A percentile compares a stretch with the other conserved stretches of the same genome.
Conservation (phyloP, 1,140 invertebrate genomes). For the Cotesia glomerata region DNA sequence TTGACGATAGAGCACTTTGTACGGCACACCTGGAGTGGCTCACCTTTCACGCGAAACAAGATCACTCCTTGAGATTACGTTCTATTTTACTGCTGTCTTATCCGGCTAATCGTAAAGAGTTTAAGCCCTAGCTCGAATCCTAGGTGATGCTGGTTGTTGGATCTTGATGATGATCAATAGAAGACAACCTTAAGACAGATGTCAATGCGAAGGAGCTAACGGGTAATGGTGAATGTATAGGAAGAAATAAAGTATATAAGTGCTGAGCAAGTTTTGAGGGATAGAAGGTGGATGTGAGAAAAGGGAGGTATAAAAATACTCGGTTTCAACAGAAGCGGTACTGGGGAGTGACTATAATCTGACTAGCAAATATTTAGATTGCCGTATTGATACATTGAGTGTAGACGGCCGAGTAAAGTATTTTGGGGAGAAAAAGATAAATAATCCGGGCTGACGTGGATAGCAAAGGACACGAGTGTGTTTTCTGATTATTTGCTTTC, state of each 20-base stretch:
- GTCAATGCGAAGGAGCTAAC: neutral
- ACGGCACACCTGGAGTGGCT: constrained; percentile 44
- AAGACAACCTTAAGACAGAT: constrained; percentile 24
- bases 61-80: constrained; percentile 49
- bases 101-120: constrained; percentile 50
- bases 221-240: neutral
- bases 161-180: neutral
- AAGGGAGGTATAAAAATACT: constrained; percentile 11
- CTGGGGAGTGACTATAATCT: constrained; percentile 51
- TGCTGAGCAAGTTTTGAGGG: neutral
- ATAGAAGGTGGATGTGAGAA: neutral
- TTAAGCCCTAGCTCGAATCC: constrained; percentile 15
- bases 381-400: constrained; percentile 59
- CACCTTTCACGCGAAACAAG: constrained; percentile 55
- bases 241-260: neutral
- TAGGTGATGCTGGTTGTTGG: constrained; percentile 16
- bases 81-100: constrained; percentile 35
- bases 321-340: constrained; percentile 28
- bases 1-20: constrained; percentile 10
- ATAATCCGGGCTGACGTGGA: constrained; percentile 9
- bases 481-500: constrained; percentile 43
- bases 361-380: constrained; percentile 63
- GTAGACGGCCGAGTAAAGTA: constrained; percentile 21
- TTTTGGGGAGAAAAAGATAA: constrained; percentile 20
- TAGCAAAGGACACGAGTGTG: constrained; percentile 18